Conservation (phyloP, 2,113 vertebrate species). For the Picathartes gymnocephalus region DNA sequence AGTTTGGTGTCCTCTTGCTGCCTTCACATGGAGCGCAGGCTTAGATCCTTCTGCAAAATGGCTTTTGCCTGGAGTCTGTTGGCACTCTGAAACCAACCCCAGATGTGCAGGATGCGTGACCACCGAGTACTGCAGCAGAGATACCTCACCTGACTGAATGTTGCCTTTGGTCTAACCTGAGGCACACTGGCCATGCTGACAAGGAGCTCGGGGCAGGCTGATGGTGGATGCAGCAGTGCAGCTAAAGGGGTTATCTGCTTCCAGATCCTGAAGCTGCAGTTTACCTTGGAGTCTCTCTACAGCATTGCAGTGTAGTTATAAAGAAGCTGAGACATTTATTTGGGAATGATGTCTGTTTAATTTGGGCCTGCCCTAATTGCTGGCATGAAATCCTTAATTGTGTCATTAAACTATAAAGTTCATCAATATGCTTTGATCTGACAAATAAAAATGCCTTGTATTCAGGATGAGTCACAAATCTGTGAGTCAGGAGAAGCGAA, state of each 20-base stretch:
- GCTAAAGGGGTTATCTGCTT: background rate
- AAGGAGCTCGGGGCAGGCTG: background rate
- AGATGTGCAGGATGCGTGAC: background rate
- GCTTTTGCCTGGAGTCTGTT: background rate
- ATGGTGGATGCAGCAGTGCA: background rate
- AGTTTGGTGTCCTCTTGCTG: background rate
- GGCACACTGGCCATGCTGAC: background rate
- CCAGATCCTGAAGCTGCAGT: background rate
- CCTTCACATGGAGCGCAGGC: accelerated
- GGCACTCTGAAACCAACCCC: background rate
- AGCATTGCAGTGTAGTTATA: background rate
- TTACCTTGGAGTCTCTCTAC: background rate
- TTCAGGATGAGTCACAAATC: slow-evolving; percentile 31
- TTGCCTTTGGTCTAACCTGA: background rate
- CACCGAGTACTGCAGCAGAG: background rate
- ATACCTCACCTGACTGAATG: background rate
- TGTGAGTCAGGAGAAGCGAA: slow-evolving; percentile 26
- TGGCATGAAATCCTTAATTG: slow-evolving; percentile 45
- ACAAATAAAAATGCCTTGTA: slow-evolving; percentile 25
- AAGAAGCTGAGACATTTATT: background rate
- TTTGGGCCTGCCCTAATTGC: slow-evolving; percentile 27
- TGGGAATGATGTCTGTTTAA: slow-evolving; percentile 12
- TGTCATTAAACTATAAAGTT: slow-evolving; percentile 57
- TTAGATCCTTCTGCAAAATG: background rate
- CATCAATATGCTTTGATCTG: slow-evolving; percentile 43